A percentile compares a stretch with the other conserved stretches of the same genome.
phyloP scores from a whole-genome alignment of 2,113 vertebrate species.

The Onychostoma macrolepis region DNA sequence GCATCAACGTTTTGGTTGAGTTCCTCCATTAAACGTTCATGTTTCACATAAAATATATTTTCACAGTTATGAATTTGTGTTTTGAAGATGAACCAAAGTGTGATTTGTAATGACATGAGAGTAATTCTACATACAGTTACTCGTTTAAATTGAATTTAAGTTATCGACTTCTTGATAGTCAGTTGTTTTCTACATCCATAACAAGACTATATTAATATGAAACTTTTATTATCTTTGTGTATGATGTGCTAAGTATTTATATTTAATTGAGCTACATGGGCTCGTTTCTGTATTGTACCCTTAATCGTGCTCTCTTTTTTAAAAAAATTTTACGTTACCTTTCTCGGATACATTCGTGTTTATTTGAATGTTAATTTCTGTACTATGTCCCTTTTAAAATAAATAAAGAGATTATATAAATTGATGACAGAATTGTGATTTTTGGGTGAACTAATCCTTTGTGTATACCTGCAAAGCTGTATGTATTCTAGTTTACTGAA shows the following conservation, averaged over 20 bases:
- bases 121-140: neutral
- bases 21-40: too few species aligned
- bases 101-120: neutral
- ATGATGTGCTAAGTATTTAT: too few species aligned
- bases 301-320: neutral
- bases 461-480: neutral
- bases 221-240: neutral
- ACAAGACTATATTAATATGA: neutral
- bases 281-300: neutral
- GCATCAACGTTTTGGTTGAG: neutral
- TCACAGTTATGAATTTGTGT: neutral
- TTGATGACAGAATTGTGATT: neutral
- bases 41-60: too few species aligned
- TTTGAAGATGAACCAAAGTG: neutral
- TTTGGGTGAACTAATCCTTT: neutral
- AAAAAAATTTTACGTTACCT: too few species aligned
- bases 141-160: neutral
- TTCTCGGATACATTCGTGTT: neutral
- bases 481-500: conserved; percentile 34
- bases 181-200: neutral
- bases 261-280: neutral
- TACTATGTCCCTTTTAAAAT: neutral
- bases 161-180: neutral
- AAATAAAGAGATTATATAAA: neutral
- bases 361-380: neutral